A percentile compares a stretch with the other conserved stretches of the same genome.
Evolutionary conservation across 1,140 invertebrate species (phyloP).

Genomic region (Pachyrhynchus sulphureomaculatus): DNA sequence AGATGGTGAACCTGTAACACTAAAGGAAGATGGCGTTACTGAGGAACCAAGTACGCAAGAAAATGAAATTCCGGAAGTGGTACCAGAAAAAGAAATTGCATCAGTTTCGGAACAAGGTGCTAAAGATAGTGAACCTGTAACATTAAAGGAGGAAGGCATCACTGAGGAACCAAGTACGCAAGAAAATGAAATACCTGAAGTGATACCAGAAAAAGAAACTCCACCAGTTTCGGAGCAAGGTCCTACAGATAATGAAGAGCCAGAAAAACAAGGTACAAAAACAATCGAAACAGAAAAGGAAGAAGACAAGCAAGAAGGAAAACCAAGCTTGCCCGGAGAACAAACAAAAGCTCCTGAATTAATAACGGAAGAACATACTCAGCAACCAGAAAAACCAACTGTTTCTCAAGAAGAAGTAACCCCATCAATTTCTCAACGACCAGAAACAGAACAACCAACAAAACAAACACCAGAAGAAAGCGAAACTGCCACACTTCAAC

Average conservation of each 20-base stretch:
- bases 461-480: neutral
- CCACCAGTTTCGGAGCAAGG: conserved; percentile 29
- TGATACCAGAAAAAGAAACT: neutral
- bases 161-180: neutral
- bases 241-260: conserved; percentile 12
- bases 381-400: too few species aligned
- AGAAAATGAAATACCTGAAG: conserved; percentile 24
- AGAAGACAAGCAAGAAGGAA: too few species aligned
- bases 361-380: too few species aligned
- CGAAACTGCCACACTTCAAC: conserved; percentile 1
- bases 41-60: conserved; percentile 23
- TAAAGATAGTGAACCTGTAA: conserved; percentile 12
- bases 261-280: too few species aligned
- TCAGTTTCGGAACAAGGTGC: conserved; percentile 29
- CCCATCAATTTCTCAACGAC: too few species aligned
- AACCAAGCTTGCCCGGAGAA: neutral
- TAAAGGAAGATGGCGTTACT: neutral
- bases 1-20: conserved; percentile 12
- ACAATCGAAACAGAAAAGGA: too few species aligned
- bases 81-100: conserved; percentile 17
- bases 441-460: neutral
- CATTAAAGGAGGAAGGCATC: neutral
- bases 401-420: too few species aligned
- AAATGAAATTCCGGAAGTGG: conserved; percentile 27
- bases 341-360: too few species aligned